These are phyloP conservation scores for Gymnodraco acuticeps DNA, from an alignment of 2,797 vertebrate species.

Conservation along the genomic window DNA sequence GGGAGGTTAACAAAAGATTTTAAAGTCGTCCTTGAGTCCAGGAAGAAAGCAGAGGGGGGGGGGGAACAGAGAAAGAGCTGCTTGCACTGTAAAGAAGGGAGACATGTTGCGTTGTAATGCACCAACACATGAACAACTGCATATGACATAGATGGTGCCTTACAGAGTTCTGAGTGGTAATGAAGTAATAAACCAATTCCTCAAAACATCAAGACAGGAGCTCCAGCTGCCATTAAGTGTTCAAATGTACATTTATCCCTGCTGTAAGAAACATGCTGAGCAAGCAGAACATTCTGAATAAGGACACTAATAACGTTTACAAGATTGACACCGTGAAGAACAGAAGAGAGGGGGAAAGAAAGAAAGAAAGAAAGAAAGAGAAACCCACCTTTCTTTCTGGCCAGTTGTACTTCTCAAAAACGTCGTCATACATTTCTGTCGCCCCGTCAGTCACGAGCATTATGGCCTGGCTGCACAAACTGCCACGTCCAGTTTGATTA, in stretches of 20 bases:
- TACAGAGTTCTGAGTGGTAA: slow-evolving; percentile 52
- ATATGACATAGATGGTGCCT: slow-evolving; percentile 51
- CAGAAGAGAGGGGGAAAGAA: background rate
- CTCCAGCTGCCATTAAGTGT: slow-evolving; percentile 40
- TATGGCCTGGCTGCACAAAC: slow-evolving; percentile 97
- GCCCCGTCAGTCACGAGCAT: slow-evolving; percentile 98
- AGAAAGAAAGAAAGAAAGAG: background rate
- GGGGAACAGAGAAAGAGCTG: slow-evolving; percentile 33
- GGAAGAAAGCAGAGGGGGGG: slow-evolving; percentile 11
- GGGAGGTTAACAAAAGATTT: slow-evolving; percentile 54
- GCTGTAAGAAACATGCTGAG: slow-evolving; percentile 48
- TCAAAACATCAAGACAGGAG: slow-evolving; percentile 63
- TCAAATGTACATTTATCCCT: slow-evolving; percentile 50
- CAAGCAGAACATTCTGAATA: slow-evolving; percentile 41
- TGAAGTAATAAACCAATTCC: slow-evolving; percentile 66
- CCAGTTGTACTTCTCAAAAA: slow-evolving; percentile 97
- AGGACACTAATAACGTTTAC: background rate
- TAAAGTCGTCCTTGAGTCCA: slow-evolving; percentile 28
- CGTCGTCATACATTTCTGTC: slow-evolving; percentile 93
- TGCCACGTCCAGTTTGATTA: slow-evolving; percentile 96
- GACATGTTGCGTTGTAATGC: slow-evolving; percentile 49
- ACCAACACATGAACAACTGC: slow-evolving; percentile 63
- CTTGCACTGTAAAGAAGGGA: slow-evolving; percentile 40
- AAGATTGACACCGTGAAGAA: slow-evolving; percentile 15
- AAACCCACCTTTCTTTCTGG: slow-evolving; percentile 94